These are phyloP conservation scores for Chrysodeixis includens DNA, from an alignment of 2,888 invertebrate species.

Conservation along the genomic window DNA sequence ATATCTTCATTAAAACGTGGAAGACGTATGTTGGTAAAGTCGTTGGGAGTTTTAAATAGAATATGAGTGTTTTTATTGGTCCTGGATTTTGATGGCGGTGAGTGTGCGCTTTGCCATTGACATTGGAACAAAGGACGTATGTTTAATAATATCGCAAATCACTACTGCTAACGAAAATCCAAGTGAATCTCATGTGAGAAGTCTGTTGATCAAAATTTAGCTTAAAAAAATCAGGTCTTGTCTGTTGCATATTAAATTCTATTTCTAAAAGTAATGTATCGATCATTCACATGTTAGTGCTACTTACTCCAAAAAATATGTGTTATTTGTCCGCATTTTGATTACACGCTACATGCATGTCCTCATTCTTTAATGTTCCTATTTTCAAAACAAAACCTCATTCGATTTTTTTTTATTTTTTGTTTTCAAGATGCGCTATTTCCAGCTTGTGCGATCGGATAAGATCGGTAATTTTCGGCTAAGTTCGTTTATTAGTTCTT, in stretches of 20 bases:
- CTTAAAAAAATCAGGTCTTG: not conserved
- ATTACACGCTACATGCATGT: conserved; percentile 14
- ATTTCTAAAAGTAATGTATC: not conserved
- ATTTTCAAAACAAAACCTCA: conserved; percentile 15
- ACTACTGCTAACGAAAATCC: not conserved
- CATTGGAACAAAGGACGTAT: not conserved
- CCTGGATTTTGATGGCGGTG: not conserved
- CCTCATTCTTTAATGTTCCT: conserved; percentile 16
- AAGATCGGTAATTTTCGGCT: not conserved
- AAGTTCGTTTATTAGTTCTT: not conserved
- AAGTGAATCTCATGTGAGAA: not conserved
- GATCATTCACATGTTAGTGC: not conserved
- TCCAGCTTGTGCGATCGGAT: no score
- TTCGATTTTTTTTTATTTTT: conserved; percentile 3
- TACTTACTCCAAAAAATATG: not conserved
- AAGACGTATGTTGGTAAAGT: conserved; percentile 1
- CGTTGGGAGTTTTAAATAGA: not conserved
- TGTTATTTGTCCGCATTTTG: conserved; percentile 17
- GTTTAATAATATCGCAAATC: not conserved
- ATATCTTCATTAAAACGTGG: not conserved
- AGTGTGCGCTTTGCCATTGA: not conserved
- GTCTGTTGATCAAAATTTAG: not conserved
- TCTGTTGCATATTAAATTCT: not conserved
- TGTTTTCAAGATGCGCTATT: not conserved
- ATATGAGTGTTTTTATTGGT: conserved; percentile 1